Evolutionary conservation across 2,113 vertebrate species (phyloP), one percentile per base, ranked within the genome.

Genomic region (Planiliza haematocheilus): DNA sequence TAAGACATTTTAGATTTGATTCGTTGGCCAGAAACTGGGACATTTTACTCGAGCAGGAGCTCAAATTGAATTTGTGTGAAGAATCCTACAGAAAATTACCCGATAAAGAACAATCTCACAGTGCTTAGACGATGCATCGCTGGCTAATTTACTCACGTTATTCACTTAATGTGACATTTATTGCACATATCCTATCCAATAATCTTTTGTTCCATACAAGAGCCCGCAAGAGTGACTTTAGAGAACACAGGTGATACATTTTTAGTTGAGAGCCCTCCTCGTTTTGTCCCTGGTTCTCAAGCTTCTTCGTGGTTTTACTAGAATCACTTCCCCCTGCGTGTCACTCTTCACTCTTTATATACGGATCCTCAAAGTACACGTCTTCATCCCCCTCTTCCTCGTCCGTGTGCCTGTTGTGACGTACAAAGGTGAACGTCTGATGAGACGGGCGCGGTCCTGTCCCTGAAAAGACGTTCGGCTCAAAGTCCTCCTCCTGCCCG

Each of bases 281-380:
- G 2, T 17, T 10, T 57, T 1, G 18, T 42, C 12, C 38, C n/a
- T 24, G 10, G 12, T 49, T n/a, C 5, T 12, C 10, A 10, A 53
- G 7, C 13, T 0, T n/a, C 34, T 7, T 72, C 7, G 4, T n/a
- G 14, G 34, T 34, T 55, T 16, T 11, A 9, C 17, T 37, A 7
- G n/a, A 36, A 36, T 24, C 34, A 36, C 48, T 4, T 30, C 57
- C 30, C n/a, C 8, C 18, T 4, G 1, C 5, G 0, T 6, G 18
- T 74, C 76, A 83, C 70, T 91, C 91, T 1, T 88, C 89, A 8
- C 88, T 34, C 67, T 94, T 94, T 75, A 95, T 95, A 43, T 97
- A 97, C 30, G 95, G 95, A 63, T 98, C 96, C 85, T 98, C 97
- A 91, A 95, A 96, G 86, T 95, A 97, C 43, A 91, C 96, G 12